A percentile compares a stretch with the other conserved stretches of the same genome.
Conservation (phyloP, 2,888 invertebrate genomes). For the Lysandra coridon region DNA sequence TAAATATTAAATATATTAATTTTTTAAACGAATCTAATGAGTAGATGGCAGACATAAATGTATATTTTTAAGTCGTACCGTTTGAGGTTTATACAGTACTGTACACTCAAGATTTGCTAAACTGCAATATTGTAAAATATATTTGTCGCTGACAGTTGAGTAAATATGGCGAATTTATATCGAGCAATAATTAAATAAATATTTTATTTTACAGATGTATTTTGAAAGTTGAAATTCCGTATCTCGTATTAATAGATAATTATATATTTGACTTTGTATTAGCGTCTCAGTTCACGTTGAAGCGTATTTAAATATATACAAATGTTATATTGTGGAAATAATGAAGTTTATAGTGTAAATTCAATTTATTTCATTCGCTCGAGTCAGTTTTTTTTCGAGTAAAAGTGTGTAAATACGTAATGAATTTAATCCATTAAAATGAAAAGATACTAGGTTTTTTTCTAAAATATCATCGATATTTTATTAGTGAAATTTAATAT, state of each 20-base stretch:
- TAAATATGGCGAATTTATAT: constrained; percentile 18
- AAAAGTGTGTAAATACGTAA: not conserved
- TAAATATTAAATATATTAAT: not conserved
- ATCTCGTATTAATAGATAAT: not conserved
- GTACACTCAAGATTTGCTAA: not conserved
- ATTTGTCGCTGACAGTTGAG: not conserved
- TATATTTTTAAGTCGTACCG: not conserved
- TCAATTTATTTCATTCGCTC: not conserved
- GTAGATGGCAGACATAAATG: not conserved
- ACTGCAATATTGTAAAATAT: not conserved
- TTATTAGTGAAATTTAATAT: constrained; percentile 5
- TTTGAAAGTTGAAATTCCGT: constrained; percentile 24
- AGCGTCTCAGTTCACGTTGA: constrained; percentile 1
- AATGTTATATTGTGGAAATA: constrained; percentile 10
- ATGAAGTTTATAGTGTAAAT: constrained; percentile 15
- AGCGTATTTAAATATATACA: constrained; percentile 13
- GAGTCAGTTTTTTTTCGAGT: not conserved
- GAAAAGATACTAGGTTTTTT: not conserved
- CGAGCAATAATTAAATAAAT: constrained; percentile 27
- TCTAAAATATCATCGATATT: not conserved
- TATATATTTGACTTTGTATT: constrained; percentile 1
- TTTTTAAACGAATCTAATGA: not conserved
- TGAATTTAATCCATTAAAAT: constrained; percentile 11
- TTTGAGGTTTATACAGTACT: not conserved
- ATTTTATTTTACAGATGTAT: constrained; percentile 28